Evolutionary conservation across 1,140 invertebrate genomes (phyloP).

Genomic region (Sinella curviseta): DNA sequence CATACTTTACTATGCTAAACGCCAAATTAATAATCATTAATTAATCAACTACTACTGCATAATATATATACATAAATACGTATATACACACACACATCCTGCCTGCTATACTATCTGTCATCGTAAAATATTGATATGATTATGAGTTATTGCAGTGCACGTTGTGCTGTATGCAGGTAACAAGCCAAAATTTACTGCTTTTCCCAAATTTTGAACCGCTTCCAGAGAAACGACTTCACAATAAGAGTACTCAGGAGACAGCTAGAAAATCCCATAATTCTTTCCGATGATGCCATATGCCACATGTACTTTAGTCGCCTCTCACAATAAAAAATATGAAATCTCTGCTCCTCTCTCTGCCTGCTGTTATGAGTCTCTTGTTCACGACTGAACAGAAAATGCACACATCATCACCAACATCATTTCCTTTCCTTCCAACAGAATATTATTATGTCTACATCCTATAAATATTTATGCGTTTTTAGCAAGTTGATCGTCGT

Average conservation of each 20-base stretch:
- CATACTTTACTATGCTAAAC: no score
- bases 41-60: neutral
- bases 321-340: neutral
- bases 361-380: neutral
- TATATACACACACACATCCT: no score
- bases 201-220: neutral
- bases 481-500: neutral
- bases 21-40: neutral
- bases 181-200: neutral
- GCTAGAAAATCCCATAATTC: neutral
- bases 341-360: neutral
- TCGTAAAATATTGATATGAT: no score
- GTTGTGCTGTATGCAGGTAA: neutral
- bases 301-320: neutral
- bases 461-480: neutral
- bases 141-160: neutral
- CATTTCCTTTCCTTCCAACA: neutral
- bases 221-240: neutral
- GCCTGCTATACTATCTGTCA: no score
- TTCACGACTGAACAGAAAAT: neutral
- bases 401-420: neutral
- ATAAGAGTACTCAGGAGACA: neutral
- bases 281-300: neutral
- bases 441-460: neutral
- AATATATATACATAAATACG: neutral